phyloP scores from a whole-genome alignment of 2,113 vertebrate species.

The Dromaius novaehollandiae region DNA sequence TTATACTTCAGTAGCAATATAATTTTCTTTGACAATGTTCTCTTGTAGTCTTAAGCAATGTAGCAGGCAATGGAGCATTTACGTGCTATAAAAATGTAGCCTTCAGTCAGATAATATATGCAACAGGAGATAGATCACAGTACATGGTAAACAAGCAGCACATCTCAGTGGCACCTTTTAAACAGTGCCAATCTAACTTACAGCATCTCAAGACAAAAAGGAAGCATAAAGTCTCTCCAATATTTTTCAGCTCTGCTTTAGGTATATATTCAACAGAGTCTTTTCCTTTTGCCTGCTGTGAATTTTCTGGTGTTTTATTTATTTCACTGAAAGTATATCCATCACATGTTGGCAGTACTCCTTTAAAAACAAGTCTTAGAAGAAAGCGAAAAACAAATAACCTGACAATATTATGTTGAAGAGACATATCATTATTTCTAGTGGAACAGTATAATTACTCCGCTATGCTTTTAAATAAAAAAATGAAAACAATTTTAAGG shows the following conservation, averaged over 20 bases:
- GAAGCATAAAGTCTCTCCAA: not conserved
- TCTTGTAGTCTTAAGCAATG: not conserved
- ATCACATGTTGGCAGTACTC: not conserved
- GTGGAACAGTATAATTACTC: not conserved
- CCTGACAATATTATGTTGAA: not conserved
- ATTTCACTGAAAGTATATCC: not conserved
- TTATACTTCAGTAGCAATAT: not conserved
- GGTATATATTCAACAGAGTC: not conserved
- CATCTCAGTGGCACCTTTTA: not conserved
- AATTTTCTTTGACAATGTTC: not conserved
- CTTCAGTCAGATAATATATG: not conserved
- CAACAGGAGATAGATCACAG: not conserved
- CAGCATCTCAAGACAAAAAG: not conserved
- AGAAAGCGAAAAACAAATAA: not conserved
- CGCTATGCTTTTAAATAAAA: not conserved
- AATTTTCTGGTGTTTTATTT: not conserved
- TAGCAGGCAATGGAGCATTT: not conserved
- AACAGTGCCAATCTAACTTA: not conserved
- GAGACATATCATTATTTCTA: not conserved
- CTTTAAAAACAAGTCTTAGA: not conserved
- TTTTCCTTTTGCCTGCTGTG: not conserved
- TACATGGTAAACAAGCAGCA: accelerated
- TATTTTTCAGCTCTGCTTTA: not conserved
- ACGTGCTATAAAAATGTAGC: not conserved
- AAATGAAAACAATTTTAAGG: not conserved